A percentile compares a stretch with the other conserved stretches of the same genome.
phyloP scores from a whole-genome alignment of 2,888 invertebrate species.

The Lycia hirtaria region DNA sequence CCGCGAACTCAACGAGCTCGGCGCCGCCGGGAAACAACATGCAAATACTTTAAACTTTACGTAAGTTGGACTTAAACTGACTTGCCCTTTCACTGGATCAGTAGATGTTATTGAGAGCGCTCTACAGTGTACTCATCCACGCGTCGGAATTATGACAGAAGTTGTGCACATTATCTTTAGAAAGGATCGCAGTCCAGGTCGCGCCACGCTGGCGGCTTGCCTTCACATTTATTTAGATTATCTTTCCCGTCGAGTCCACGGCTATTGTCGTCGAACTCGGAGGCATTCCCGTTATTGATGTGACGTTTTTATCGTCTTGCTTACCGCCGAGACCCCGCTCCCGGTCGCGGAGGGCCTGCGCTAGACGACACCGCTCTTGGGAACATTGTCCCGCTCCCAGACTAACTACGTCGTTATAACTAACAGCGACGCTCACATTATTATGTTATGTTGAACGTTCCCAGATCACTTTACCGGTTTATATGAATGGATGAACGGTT shows the following conservation, averaged over 20 bases:
- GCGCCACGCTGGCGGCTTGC: neutral
- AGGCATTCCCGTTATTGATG: slow-evolving; percentile 16
- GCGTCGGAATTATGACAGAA: neutral
- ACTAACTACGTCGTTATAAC: neutral
- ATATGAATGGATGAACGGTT: too few species aligned
- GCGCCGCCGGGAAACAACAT: slow-evolving; percentile 1
- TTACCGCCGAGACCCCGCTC: neutral
- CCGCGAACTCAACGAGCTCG: neutral
- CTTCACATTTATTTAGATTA: slow-evolving; percentile 17
- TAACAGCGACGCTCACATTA: neutral
- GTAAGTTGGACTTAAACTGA: neutral
- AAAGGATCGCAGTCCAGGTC: neutral
- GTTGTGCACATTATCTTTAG: neutral
- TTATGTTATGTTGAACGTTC: too few species aligned
- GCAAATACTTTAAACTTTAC: neutral
- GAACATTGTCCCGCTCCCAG: neutral
- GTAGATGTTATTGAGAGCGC: slow-evolving; percentile 6
- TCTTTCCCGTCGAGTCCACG: slow-evolving; percentile 2
- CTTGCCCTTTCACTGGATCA: slow-evolving; percentile 14
- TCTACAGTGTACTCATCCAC: neutral
- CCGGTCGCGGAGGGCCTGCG: neutral
- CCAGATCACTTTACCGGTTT: too few species aligned
- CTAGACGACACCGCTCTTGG: neutral
- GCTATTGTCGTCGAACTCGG: slow-evolving; percentile 16
- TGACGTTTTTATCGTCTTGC: slow-evolving; percentile 16